Evolutionary conservation across 2,113 vertebrate species (phyloP), one percentile per base, ranked within the genome.

Genomic region (Petrocephalus zakoni): DNA sequence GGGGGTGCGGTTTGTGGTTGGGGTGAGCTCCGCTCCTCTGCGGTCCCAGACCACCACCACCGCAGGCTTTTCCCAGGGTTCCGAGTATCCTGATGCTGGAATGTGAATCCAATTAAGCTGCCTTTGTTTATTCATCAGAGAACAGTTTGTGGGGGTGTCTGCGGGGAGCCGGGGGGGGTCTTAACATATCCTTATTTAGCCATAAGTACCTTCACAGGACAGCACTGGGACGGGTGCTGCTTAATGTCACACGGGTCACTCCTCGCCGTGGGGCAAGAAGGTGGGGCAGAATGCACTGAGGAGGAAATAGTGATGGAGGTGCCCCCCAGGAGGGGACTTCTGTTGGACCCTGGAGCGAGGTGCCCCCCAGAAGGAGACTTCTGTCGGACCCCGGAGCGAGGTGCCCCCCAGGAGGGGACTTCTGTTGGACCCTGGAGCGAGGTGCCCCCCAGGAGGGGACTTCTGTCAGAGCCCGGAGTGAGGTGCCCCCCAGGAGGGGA

Each of bases 101-200:
- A n/a, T 51, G 47, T 51, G 82, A 85, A 85, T 49, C 49, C 46
- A 49, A 51, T 84, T 84, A 84, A n/a, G 49, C 46, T 22, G 82
- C 6, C 19, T 51, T 85, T 85, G 82, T 52, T 85, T 25, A 49
- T 85, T 85, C 49, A 85, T 85, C 49, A 85, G 46, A 84, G 46
- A 84, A 5, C 42, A 25, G 47, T 47, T 46, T 51, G 81, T 51
- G 22, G 46, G 82, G 49, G 46, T 47, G 42, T 15, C 82, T 84
- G 42, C 15, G 22, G 46, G 22, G 49, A 46, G 49, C 2, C 52
- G 49, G 7, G 21, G 42, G 25, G 49, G 46, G 49, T n/a, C 9
- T 1, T 84, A 46, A 52, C 42, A 4, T 10, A 52, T 46, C 9
- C 22, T 19, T n/a, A 22, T 84, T 49, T 17, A 42, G 72, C 0